A percentile compares a stretch with the other conserved stretches of the same genome.
Conservation (phyloP, 2,113 vertebrate genomes). For the Trogon surrucura region DNA sequence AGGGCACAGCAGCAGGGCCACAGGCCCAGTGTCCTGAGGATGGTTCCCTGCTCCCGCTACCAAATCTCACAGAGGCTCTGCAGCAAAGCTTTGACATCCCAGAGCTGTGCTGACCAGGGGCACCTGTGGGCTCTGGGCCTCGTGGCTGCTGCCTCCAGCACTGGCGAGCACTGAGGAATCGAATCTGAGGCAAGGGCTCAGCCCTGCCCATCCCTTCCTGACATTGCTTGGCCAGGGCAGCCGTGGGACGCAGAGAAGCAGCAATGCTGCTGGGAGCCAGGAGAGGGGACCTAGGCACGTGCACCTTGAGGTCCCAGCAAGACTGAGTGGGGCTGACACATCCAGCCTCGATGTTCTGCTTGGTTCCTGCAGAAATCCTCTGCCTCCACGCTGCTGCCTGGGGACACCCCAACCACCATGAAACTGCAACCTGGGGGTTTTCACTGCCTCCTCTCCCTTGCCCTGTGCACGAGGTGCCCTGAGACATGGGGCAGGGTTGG, state of each 20-base stretch:
- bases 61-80: background rate
- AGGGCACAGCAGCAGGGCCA: background rate
- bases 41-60: background rate
- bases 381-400: rapidly evolving
- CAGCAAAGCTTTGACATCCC: background rate
- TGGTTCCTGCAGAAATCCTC: background rate
- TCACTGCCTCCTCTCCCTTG: background rate
- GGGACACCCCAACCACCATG: rapidly evolving
- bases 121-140: background rate
- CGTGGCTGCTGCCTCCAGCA: background rate
- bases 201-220: background rate
- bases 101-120: rapidly evolving
- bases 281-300: background rate
- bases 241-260: background rate
- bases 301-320: background rate
- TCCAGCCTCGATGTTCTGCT: background rate
- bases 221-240: background rate
- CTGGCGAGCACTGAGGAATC: background rate
- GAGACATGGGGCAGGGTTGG: background rate
- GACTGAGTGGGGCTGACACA: rapidly evolving
- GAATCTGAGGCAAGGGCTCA: background rate
- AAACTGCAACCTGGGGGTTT: rapidly evolving
- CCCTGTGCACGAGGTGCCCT: background rate
- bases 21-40: rapidly evolving
- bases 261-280: background rate